Percentiles rank a stretch among this genome's conserved stretches.
Evolutionary conservation across 2,888 invertebrate genomes (phyloP).

Genomic region (Cosmia pyralina): DNA sequence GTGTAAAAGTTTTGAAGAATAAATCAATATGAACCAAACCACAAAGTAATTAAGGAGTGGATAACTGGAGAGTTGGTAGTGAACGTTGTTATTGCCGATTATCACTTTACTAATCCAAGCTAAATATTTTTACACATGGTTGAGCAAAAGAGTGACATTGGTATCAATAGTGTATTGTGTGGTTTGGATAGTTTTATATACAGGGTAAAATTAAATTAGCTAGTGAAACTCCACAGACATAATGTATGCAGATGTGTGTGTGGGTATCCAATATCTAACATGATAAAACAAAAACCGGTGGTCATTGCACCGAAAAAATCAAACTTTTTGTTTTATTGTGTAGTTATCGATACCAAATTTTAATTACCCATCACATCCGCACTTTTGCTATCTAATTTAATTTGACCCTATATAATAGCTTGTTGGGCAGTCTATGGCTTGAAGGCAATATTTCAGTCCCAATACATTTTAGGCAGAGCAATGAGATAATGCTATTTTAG

Average conservation of each 20-base stretch:
- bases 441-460: background rate
- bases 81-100: background rate
- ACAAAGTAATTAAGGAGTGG: background rate
- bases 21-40: background rate
- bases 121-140: conserved; percentile 12
- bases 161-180: too few species aligned
- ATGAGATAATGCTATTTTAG: background rate
- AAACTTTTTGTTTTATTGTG: too few species aligned
- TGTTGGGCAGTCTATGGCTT: background rate
- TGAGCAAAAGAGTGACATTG: background rate
- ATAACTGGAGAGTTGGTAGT: background rate
- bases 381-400: too few species aligned
- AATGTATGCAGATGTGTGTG: too few species aligned
- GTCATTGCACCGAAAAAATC: too few species aligned
- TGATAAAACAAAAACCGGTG: too few species aligned
- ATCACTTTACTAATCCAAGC: background rate
- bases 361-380: too few species aligned
- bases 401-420: background rate
- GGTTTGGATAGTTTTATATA: background rate
- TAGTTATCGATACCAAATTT: too few species aligned
- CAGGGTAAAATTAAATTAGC: too few species aligned
- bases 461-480: background rate
- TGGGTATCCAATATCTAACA: too few species aligned
- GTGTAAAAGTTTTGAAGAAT: background rate
- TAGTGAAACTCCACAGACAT: too few species aligned